phyloP scores from a whole-genome alignment of 1,140 invertebrate genomes.

The Drosophila murphyi region DNA sequence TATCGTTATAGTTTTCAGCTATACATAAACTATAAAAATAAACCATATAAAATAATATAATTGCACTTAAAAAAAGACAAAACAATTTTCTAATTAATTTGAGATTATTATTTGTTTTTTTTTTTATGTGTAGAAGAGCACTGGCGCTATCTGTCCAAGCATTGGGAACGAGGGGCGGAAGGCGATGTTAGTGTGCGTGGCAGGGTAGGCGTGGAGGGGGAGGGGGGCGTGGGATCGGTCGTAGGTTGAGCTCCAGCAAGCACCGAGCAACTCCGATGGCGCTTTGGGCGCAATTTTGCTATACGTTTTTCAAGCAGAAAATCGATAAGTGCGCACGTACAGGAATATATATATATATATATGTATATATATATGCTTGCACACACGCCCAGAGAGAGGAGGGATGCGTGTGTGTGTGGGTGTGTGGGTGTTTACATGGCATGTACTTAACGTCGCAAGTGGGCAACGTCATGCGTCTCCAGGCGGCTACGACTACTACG shows the following conservation, averaged over 20 bases:
- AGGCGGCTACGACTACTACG: conserved; percentile 19
- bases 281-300: conserved; percentile 49
- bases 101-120: no score
- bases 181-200: neutral
- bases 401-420: neutral
- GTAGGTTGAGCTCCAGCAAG: conserved; percentile 5
- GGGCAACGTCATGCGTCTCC: conserved; percentile 52
- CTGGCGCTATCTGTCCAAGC: neutral
- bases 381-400: neutral
- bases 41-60: no score
- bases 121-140: no score
- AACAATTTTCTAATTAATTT: no score
- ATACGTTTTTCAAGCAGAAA: conserved; percentile 47
- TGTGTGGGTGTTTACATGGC: conserved; percentile 29
- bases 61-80: no score
- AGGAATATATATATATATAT: conserved; percentile 37
- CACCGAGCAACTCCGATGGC: conserved; percentile 13
- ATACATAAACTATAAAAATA: no score
- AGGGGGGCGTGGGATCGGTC: conserved; percentile 1
- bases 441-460: conserved; percentile 50
- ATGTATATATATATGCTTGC: conserved; percentile 5
- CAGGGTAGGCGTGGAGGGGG: neutral
- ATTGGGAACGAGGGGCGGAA: neutral
- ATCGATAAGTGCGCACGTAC: conserved; percentile 48
- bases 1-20: no score